These are phyloP conservation scores for Pseudomyrmex dendroicus DNA, from an alignment of 1,140 invertebrate species.

Conservation along the genomic window DNA sequence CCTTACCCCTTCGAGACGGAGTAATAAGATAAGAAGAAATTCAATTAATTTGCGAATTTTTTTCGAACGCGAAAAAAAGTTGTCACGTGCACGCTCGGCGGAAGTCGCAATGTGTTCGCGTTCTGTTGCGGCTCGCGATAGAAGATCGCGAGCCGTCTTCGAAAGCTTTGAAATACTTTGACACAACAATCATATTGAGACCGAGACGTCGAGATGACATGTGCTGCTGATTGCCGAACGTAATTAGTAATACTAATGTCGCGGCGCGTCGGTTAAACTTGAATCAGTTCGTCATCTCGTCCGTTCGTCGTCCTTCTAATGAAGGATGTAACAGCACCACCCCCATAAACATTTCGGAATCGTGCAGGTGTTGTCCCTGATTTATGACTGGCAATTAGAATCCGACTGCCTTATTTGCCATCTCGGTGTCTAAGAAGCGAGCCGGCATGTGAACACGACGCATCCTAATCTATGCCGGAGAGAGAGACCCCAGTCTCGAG, in stretches of 20 bases:
- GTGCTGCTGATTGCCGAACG: constrained; percentile 45
- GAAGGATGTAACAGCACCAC: constrained; percentile 79
- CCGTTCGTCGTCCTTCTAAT: constrained; percentile 72
- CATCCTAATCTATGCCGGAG: constrained; percentile 81
- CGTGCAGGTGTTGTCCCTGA: constrained; percentile 84
- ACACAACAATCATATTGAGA: not conserved
- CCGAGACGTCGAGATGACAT: not conserved
- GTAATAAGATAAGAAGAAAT: constrained; percentile 36
- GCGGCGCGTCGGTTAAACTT: constrained; percentile 78
- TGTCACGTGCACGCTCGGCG: not conserved
- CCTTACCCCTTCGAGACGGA: constrained; percentile 21
- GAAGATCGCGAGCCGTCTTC: no score
- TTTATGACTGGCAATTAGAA: constrained; percentile 85
- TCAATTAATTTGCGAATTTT: constrained; percentile 29
- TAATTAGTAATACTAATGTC: constrained; percentile 67
- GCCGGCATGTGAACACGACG: constrained; percentile 82
- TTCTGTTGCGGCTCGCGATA: no score
- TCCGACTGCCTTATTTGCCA: constrained; percentile 83
- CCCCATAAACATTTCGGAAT: constrained; percentile 83
- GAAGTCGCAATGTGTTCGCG: no score
- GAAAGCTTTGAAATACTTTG: no score
- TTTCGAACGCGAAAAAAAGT: constrained; percentile 22
- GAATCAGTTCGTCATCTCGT: constrained; percentile 78
- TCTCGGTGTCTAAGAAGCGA: constrained; percentile 74
- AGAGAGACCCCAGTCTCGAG: constrained; percentile 60